Evolutionary conservation across 2,797 vertebrate species (phyloP), one percentile per base, ranked within the genome.

Genomic region (Urophycis tenuis): DNA sequence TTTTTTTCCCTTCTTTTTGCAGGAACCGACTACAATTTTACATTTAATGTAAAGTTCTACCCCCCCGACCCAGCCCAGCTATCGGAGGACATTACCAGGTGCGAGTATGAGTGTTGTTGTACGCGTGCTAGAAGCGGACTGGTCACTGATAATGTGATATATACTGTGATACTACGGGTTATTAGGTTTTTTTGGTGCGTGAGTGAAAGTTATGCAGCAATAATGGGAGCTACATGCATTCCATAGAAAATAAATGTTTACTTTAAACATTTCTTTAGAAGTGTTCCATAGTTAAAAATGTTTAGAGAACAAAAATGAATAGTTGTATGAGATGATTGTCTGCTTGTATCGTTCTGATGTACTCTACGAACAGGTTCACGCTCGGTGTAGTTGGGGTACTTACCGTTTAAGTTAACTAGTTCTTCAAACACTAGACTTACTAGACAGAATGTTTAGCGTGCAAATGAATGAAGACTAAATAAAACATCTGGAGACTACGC

Each of bases 21-120:
- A 98, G 97, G 96, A 81, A 84, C 90, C 36, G 93, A 92, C 85
- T 98, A 95, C 89, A 93, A 95, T 84, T 98, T 99, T 83, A 98
- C 95, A 71, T 98, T 99, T 89, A 97, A 94, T 81, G 97, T 99
- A 82, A 99, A 99, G 74, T 99, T 99, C 88, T 99, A 99, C 74
- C 97, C 97, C 0, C 96, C 97, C 0, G 97, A 99, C 80, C 97
- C 97, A 0, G 95, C 96, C 7, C 97, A 99, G 85, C 92, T 99
- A 53, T 96, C 96, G 39, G 97, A 99, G 85, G 97, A 99, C 88
- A 98, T 99, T 84, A 99, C 97, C 35, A 96, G 97, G 97, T 97
- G 85, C 22, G 0, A 9, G 10, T 64, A 41, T 8, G 15, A 36
- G 31, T 25, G 53, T 60, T 67, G 60, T 60, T n/a, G 53, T n/a